Percentiles rank a stretch among this genome's conserved stretches.
Conservation (phyloP, 35 echinoderm and acorn worm species). For the Diadema setosum region DNA sequence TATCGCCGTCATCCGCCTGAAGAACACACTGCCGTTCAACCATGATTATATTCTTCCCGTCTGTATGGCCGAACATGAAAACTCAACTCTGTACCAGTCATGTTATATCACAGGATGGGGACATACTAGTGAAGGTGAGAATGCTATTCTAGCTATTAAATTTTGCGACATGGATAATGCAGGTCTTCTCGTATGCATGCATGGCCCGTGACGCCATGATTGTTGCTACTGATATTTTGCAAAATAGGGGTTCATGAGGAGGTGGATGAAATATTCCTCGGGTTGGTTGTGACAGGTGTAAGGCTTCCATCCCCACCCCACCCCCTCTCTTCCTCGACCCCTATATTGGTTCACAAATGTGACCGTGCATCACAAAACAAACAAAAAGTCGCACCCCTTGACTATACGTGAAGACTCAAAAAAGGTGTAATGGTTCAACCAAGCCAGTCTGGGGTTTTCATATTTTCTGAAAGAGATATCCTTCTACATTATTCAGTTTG, state of each 20-base stretch:
- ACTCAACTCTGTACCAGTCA: neutral
- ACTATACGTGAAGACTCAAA: too few relatives aligned
- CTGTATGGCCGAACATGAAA: neutral
- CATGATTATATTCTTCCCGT: neutral
- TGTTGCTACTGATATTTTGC: neutral
- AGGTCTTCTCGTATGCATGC: neutral
- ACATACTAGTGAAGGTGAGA: neutral
- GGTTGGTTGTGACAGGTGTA: neutral
- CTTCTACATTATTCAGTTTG: too few relatives aligned
- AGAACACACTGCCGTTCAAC: neutral
- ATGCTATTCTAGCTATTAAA: neutral
- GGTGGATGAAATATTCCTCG: neutral
- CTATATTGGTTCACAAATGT: too few relatives aligned
- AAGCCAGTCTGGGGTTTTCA: too few relatives aligned
- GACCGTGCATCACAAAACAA: too few relatives aligned
- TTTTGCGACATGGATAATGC: neutral
- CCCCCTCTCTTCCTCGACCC: too few relatives aligned
- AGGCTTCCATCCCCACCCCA: neutral
- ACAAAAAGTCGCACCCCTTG: too few relatives aligned
- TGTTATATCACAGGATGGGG: conserved; percentile 3
- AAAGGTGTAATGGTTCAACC: too few relatives aligned
- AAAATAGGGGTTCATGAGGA: neutral
- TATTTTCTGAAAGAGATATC: too few relatives aligned
- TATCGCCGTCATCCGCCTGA: neutral
- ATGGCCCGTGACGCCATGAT: neutral